Base-by-base conservation (phyloP, 92 coral and sea anemone species). In the Desmophyllum pertusum region DNA sequence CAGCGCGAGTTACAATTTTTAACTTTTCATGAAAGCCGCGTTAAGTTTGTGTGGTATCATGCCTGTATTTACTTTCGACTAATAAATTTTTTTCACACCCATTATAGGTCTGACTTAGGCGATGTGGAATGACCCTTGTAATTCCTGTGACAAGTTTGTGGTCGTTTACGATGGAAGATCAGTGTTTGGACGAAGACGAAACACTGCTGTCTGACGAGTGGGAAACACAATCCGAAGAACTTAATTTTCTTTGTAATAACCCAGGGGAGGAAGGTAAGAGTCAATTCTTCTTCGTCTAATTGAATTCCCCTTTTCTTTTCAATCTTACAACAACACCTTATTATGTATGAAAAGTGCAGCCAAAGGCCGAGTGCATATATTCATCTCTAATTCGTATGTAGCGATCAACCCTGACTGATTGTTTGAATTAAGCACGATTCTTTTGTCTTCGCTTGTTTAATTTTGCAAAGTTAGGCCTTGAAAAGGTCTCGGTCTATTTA, bases 81-180 rank as follows among this genome's bases (percentile, higher is more conserved):
- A 73, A 80, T 77, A 35, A 76, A 65, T 36, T 41, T 19, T 75
- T 45, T 38, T 84, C 45, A 21, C 68, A 73, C 59, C 68, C 29
- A 21, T 43, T 82, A 40, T 72, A 82, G 86, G 71, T 72, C 79
- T 57, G 51, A 82, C 9, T 82, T 61, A 78, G 87, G 89, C 86
- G 57, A 91, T 91, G 94, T 91, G 87, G 90, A 75, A 96, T 96
- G 99, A 96, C 99, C 88, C 88, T 95, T 69, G 89, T 96, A 79
- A 40, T 88, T 79, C 89, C 98, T 63, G 41, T 89, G 80, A 80
- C 94, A 81, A 92, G 77, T 85, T 84, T 89, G 83, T 89, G 86
- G 84, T 84, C 93, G 73, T 83, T 92, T 77, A 83, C 88, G 89
- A 89, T 92, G 90, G 98, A 93, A 77, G 95, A 95, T 51, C 98